Conservation (phyloP, 2,113 vertebrate species). For the Trogon melanurus region DNA sequence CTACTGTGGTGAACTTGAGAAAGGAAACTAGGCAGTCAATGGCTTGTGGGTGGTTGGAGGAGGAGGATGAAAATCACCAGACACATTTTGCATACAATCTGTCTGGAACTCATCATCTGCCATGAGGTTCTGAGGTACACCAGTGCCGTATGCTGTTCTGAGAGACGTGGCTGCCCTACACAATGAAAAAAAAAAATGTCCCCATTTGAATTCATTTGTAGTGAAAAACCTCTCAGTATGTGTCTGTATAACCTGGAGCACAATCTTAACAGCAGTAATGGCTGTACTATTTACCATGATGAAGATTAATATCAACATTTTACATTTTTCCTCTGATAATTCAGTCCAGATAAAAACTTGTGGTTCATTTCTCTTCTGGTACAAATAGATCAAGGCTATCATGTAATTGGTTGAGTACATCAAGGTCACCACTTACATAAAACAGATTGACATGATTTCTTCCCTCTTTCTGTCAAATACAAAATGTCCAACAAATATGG, state of each 20-base stretch:
- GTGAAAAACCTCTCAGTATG: background rate
- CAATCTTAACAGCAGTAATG: background rate
- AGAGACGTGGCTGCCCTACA: background rate
- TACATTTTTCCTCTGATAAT: background rate
- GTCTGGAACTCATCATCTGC: background rate
- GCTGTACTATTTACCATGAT: background rate
- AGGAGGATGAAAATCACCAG: background rate
- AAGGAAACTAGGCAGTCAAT: background rate
- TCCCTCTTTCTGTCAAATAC: background rate
- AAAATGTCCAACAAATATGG: conserved; percentile 32
- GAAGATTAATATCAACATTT: conserved; percentile 6
- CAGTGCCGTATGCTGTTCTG: background rate
- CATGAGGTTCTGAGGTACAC: background rate
- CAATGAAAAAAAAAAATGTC: background rate
- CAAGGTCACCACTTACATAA: background rate
- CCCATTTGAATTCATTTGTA: background rate
- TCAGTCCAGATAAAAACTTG: conserved; percentile 3
- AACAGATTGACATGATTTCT: conserved; percentile 6
- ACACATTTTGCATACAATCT: background rate
- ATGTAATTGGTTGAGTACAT: conserved; percentile 14
- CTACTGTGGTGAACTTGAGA: background rate
- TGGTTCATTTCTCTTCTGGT: background rate
- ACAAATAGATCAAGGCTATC: conserved; percentile 17
- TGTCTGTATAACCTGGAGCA: background rate
- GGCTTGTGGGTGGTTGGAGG: background rate